These are phyloP conservation scores for Drosophila pruinosa DNA, from an alignment of 1,140 invertebrate genomes.

Conservation along the genomic window DNA sequence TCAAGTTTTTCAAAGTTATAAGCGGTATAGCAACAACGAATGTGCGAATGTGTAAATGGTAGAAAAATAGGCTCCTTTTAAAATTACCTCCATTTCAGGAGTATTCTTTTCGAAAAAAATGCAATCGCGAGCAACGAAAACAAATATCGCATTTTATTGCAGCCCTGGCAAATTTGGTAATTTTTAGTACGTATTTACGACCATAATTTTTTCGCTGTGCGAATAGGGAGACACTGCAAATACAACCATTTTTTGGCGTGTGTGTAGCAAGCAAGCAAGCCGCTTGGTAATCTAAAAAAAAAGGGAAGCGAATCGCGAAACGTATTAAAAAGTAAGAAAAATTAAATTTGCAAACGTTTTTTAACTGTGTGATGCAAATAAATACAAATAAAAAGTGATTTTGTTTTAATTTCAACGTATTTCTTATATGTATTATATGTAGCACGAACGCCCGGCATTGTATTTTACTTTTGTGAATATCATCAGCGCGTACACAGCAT, in stretches of 20 bases:
- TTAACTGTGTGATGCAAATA: neutral
- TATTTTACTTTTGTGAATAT: slow-evolving; percentile 34
- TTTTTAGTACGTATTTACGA: slow-evolving; percentile 33
- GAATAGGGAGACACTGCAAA: slow-evolving; percentile 37
- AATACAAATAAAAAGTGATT: slow-evolving; percentile 1
- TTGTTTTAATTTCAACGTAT: slow-evolving; percentile 13
- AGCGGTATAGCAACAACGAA: no score
- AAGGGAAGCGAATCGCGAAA: slow-evolving; percentile 30
- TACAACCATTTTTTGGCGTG: slow-evolving; percentile 57
- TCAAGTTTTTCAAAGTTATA: no score
- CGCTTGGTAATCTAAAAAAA: slow-evolving; percentile 51
- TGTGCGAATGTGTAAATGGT: no score
- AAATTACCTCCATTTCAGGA: no score
- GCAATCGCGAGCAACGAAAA: neutral
- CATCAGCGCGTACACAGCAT: slow-evolving; percentile 43
- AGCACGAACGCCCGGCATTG: slow-evolving; percentile 64
- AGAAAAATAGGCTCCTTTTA: no score
- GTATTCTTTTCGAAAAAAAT: no score
- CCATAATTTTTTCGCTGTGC: slow-evolving; percentile 23
- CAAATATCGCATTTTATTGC: neutral
- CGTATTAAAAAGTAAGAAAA: slow-evolving; percentile 36
- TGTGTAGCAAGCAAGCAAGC: slow-evolving; percentile 65
- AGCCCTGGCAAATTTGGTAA: slow-evolving; percentile 25
- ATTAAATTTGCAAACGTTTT: slow-evolving; percentile 3
- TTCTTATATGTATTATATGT: slow-evolving; percentile 42